A percentile compares a stretch with the other conserved stretches of the same genome.
phyloP scores from a whole-genome alignment of 2,888 invertebrate species.

The Dicyrtomina minuta region DNA sequence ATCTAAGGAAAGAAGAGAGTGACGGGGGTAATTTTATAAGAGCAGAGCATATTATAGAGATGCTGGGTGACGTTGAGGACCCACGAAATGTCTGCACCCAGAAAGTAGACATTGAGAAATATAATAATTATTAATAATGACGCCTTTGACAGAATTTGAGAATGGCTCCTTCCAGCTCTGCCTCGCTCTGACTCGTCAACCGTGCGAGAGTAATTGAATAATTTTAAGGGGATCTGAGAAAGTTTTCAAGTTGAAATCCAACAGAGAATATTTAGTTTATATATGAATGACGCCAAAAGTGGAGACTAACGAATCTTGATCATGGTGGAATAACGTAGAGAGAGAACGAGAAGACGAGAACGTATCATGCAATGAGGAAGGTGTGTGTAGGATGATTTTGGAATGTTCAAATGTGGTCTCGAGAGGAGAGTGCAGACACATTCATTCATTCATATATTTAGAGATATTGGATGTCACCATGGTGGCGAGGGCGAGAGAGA shows the following conservation, averaged over 20 bases:
- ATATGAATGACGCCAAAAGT: constrained; percentile 16
- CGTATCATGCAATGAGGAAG: background rate
- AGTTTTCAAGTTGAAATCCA: background rate
- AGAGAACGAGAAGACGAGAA: background rate
- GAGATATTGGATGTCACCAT: background rate
- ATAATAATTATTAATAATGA: too few species aligned
- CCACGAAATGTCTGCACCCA: too few species aligned
- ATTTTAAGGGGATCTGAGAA: background rate
- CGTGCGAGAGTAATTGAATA: constrained; percentile 7
- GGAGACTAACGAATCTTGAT: too few species aligned
- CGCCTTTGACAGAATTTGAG: too few species aligned
- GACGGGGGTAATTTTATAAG: too few species aligned
- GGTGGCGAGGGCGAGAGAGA: too few species aligned
- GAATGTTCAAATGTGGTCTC: constrained; percentile 5
- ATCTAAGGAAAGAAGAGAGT: too few species aligned
- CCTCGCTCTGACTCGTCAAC: too few species aligned
- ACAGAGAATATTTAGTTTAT: background rate
- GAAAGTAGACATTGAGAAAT: too few species aligned
- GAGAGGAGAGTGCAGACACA: background rate
- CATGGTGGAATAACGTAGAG: background rate
- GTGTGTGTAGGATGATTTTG: constrained; percentile 6
- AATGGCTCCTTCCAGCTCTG: too few species aligned
- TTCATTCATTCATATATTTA: constrained; percentile 13
- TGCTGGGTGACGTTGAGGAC: too few species aligned
- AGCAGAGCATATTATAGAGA: too few species aligned